These are phyloP conservation scores for Steinernema feltiae DNA, from an alignment of 1,140 invertebrate genomes.

Conservation along the genomic window DNA sequence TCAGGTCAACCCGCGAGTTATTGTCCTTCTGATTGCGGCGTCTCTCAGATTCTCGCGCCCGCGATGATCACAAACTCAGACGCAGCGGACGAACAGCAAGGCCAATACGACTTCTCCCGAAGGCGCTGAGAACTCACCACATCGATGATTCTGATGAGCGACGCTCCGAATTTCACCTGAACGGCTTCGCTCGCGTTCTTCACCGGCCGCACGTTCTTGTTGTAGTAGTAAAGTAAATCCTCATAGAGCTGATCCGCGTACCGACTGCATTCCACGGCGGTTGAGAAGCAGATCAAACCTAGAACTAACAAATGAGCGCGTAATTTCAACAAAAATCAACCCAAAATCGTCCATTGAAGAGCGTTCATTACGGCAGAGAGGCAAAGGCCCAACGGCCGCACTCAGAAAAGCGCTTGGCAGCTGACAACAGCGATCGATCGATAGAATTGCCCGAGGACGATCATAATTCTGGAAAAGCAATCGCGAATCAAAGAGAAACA, in stretches of 20 bases:
- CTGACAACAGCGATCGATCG: constrained; percentile 1
- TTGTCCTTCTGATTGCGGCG: constrained; percentile 49
- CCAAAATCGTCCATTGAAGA: not conserved
- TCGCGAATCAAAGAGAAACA: not conserved
- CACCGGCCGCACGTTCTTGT: constrained; percentile 86
- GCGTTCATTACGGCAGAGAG: not conserved
- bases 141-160: constrained; percentile 62
- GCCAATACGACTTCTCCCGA: not conserved
- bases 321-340: not conserved
- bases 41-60: constrained; percentile 47
- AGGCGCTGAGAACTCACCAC: constrained; percentile 59
- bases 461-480: not conserved
- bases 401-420: not conserved
- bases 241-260: constrained; percentile 61
- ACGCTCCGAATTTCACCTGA: constrained; percentile 76
- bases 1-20: constrained; percentile 46
- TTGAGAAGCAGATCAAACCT: constrained; percentile 16
- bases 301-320: constrained; percentile 1
- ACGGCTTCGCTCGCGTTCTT: constrained; percentile 87
- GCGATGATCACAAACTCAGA: constrained; percentile 6
- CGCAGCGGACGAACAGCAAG: not conserved
- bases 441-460: not conserved
- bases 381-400: not conserved
- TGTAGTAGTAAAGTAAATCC: constrained; percentile 90
- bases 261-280: constrained; percentile 23